Evolutionary conservation across 2,797 vertebrate genomes (phyloP).

Genomic region (Syngnathus rostellatus): DNA sequence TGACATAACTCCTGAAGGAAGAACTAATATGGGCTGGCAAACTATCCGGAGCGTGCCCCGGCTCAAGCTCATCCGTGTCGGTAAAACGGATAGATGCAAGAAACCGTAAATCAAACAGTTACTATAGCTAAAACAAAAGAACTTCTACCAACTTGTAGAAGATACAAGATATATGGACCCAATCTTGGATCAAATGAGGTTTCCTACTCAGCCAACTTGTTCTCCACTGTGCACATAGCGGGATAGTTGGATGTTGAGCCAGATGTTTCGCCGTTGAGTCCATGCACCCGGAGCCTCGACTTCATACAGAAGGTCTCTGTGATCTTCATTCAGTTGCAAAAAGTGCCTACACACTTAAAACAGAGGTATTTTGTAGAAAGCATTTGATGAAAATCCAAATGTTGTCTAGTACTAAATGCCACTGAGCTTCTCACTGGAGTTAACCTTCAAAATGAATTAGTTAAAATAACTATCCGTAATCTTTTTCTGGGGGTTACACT

Average conservation of each 20-base stretch:
- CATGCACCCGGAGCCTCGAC: slow-evolving; percentile 82
- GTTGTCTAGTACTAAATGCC: too few species aligned
- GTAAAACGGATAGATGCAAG: neutral
- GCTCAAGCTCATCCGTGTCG: neutral
- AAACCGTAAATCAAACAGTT: neutral
- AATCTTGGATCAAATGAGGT: neutral
- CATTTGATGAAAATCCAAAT: too few species aligned
- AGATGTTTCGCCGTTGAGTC: slow-evolving; percentile 79
- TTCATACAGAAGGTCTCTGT: slow-evolving; percentile 78
- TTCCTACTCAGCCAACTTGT: neutral
- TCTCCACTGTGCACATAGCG: slow-evolving; percentile 36
- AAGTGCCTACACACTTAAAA: slow-evolving; percentile 77
- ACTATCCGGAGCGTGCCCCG: neutral
- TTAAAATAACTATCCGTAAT: neutral
- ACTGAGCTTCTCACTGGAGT: neutral
- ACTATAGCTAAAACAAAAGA: neutral
- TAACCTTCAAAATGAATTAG: neutral
- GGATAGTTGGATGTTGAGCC: slow-evolving; percentile 76
- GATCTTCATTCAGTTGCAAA: slow-evolving; percentile 62
- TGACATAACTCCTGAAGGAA: too few species aligned
- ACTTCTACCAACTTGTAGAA: neutral
- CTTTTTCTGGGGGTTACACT: neutral
- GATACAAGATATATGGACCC: neutral
- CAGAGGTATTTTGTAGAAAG: neutral
- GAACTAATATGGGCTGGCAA: too few species aligned